Evolutionary conservation across 2,797 vertebrate species (phyloP).

Genomic region (Leucoraja ocellata): DNA sequence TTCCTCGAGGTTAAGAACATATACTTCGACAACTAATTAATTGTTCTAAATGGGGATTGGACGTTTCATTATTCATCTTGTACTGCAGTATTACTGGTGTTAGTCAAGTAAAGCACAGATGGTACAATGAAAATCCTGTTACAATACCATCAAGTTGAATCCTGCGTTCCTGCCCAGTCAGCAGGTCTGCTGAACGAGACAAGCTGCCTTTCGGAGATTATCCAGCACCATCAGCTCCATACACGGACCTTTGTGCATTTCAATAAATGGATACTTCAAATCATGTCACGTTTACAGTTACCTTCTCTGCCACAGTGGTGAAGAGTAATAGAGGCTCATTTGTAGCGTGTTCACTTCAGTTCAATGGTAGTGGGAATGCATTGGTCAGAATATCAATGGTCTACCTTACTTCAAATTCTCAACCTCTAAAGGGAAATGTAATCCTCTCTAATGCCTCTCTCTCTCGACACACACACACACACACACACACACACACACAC

Average conservation of each 20-base stretch:
- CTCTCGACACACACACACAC: not conserved
- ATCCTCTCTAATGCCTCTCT: not conserved
- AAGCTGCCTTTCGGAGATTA: slow-evolving; percentile 31
- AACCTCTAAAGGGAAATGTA: not conserved
- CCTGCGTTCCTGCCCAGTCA: not conserved
- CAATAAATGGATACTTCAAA: slow-evolving; percentile 22
- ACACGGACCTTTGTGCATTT: slow-evolving; percentile 5
- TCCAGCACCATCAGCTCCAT: not conserved
- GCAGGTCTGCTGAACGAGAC: slow-evolving; percentile 9
- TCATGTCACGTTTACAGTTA: not conserved
- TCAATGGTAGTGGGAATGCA: not conserved
- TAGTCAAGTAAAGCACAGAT: not conserved
- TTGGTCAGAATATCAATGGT: not conserved
- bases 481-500: too few species aligned
- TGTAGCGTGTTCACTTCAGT: not conserved
- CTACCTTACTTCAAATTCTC: not conserved
- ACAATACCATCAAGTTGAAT: slow-evolving; percentile 27
- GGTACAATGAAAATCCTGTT: slow-evolving; percentile 22
- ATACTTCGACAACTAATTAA: not conserved
- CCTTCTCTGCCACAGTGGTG: not conserved
- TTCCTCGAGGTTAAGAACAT: not conserved
- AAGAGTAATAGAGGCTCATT: not conserved
- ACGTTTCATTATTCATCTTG: slow-evolving; percentile 20
- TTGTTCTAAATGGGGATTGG: not conserved
- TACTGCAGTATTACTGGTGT: not conserved